Base-by-base conservation (phyloP, 2,888 invertebrate species). In the Pasiphila rectangulata region DNA sequence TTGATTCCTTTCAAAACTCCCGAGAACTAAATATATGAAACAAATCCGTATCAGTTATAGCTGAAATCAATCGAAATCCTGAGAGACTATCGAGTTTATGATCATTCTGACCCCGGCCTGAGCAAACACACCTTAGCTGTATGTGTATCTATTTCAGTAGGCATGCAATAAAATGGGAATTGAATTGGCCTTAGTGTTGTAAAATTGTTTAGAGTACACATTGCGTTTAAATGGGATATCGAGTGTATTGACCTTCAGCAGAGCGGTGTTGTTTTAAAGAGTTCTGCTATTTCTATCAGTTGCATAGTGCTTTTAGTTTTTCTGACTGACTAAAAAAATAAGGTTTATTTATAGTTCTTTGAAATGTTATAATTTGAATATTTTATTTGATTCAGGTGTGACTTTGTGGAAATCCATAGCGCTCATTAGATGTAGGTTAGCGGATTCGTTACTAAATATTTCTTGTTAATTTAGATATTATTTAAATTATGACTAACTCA, bases 11-110 rank as follows among this genome's bases (percentile, higher is more conserved):
- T 37, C 24, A 36, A 17, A 16, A 38, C 42, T 36, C 41, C 21
- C 16, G 29, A 45, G 40, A 37, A 36, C 16, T n/a, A n/a, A 24
- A 20, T 19, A 32, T 32, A 43, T 32, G 24, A 43, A 48, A 39
- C 35, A 20, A 48, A 39, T 29, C 6, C 19, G 16, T 39, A 25
- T 41, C 41, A 9, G 25, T 15, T 34, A 44, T 39, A 17, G 40
- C 29, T 16, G 12, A 20, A 44, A 44, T 44, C 49, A 49, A 40
- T 49, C 27, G 17, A 15, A 36, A 36, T 40, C 44, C 29, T 34
- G 15, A 19, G 49, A 40, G 40, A 44, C 39, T n/a, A 15, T 5
- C 16, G 1, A 6, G 34, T 25, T 30, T 36, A 19, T 29, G 48
- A 48, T 43, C n/a, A 10, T 21, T 39, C 29, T 35, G 43, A 29